Conservation (phyloP, 1,140 invertebrate species). For the Chionoecetes opilio region DNA sequence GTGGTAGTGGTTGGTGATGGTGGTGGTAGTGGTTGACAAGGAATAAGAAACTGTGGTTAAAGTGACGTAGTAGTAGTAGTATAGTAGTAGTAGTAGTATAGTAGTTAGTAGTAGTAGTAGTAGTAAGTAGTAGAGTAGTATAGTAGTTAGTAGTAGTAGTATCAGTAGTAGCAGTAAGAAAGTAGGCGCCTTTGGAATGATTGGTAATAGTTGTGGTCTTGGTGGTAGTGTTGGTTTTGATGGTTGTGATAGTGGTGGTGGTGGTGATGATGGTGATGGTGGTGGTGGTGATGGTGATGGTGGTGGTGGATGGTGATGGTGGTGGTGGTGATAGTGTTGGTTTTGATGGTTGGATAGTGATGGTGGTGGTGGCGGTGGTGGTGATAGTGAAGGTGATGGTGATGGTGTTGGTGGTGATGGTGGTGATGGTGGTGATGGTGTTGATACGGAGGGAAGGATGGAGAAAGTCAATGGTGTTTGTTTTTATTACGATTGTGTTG, state of each 20-base stretch:
- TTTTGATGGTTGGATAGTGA: too few species aligned
- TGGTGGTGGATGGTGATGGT: too few species aligned
- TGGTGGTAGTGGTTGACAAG: background rate
- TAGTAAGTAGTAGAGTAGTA: background rate
- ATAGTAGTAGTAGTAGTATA: background rate
- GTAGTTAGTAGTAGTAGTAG: background rate
- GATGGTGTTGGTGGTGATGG: background rate
- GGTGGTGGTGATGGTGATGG: background rate
- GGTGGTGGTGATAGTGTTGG: too few species aligned
- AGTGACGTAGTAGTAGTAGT: background rate
- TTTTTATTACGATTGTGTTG: background rate
- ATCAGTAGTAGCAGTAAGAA: too few species aligned
- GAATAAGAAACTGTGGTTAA: background rate
- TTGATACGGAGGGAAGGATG: background rate
- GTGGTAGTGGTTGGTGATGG: background rate
- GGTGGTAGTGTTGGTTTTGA: background rate
- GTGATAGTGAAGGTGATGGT: background rate
- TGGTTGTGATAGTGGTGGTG: background rate
- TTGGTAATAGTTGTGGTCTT: background rate
- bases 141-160: background rate
- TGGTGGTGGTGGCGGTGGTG: background rate
- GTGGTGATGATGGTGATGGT: background rate
- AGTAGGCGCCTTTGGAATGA: too few species aligned
- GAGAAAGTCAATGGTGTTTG: background rate
- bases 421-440: background rate